Evolutionary conservation across 2,888 invertebrate species (phyloP).

Genomic region (Mythimna loreyi): DNA sequence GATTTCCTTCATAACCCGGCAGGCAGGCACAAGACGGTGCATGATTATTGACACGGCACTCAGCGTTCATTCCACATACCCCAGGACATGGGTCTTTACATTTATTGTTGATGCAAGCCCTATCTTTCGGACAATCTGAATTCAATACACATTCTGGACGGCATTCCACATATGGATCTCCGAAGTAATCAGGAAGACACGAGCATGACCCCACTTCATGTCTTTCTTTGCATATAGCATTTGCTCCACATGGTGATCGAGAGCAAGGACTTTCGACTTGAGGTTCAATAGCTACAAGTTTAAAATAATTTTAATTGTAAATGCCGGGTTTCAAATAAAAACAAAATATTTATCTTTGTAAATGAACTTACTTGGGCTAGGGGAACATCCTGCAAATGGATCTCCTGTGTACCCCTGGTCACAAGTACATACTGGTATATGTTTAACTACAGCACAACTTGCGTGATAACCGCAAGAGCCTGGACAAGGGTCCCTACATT

Average conservation of each 20-base stretch:
- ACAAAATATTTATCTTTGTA: not conserved
- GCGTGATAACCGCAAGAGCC: constrained; percentile 94
- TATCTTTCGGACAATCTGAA: constrained; percentile 94
- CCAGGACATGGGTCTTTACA: constrained; percentile 96
- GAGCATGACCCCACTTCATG: constrained; percentile 95
- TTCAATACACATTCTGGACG: constrained; percentile 97
- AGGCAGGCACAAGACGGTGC: constrained; percentile 95
- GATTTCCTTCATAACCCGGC: constrained; percentile 94
- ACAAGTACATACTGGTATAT: constrained; percentile 94
- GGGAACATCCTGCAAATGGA: constrained; percentile 94
- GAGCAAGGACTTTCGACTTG: constrained; percentile 92
- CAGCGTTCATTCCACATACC: constrained; percentile 95
- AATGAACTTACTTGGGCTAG: constrained; percentile 89
- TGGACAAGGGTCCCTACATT: constrained; percentile 94
- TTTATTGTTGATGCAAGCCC: constrained; percentile 95
- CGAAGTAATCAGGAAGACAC: constrained; percentile 95
- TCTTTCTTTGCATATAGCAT: constrained; percentile 95
- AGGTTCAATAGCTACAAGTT: constrained; percentile 89
- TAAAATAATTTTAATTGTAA: constrained; percentile 32
- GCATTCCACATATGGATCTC: constrained; percentile 96
- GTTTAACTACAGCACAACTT: constrained; percentile 93
- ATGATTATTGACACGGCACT: constrained; percentile 96
- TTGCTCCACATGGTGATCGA: constrained; percentile 96
- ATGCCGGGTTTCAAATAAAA: not conserved
- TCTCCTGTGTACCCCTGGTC: constrained; percentile 94